A percentile compares a stretch with the other conserved stretches of the same genome.
Evolutionary conservation across 2,888 invertebrate species (phyloP).

Genomic region (Oscheius sp.): DNA sequence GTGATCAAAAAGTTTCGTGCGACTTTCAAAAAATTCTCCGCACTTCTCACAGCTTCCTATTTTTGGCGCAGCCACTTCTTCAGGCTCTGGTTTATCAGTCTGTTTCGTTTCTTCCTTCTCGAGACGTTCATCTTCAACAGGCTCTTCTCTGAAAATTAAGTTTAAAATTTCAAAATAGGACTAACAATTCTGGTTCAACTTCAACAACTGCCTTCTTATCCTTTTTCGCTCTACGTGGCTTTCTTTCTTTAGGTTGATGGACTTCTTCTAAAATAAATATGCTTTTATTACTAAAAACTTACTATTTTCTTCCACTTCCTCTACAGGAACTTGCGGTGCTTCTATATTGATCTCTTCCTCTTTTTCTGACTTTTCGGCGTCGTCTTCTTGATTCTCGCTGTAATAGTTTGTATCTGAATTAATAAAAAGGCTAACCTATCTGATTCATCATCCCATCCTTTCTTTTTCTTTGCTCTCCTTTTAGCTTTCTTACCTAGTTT

Average conservation of each 20-base stretch:
- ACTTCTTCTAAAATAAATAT: no score
- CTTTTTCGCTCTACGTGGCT: no score
- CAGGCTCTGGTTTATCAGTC: no score
- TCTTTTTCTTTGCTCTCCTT: constrained; percentile 30
- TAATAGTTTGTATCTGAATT: neutral
- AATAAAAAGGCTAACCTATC: neutral
- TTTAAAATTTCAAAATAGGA: no score
- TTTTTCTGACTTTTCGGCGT: neutral
- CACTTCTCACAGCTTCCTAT: constrained; percentile 70
- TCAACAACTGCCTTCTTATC: no score
- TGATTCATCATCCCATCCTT: constrained; percentile 24
- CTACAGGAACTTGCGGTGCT: neutral
- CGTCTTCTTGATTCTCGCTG: neutral
- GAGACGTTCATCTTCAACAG: no score
- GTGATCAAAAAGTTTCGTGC: constrained; percentile 71
- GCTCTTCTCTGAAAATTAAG: no score
- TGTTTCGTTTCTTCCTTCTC: no score
- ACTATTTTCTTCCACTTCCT: neutral
- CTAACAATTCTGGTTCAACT: no score
- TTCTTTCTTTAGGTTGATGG: no score
- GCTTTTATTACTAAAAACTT: neutral
- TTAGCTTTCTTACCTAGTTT: constrained; percentile 35
- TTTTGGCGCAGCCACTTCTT: constrained; percentile 42
- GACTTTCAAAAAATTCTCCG: constrained; percentile 70
- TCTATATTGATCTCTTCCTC: neutral